Evolutionary conservation across 2,797 vertebrate genomes (phyloP).

Genomic region (Erethizon dorsatum): DNA sequence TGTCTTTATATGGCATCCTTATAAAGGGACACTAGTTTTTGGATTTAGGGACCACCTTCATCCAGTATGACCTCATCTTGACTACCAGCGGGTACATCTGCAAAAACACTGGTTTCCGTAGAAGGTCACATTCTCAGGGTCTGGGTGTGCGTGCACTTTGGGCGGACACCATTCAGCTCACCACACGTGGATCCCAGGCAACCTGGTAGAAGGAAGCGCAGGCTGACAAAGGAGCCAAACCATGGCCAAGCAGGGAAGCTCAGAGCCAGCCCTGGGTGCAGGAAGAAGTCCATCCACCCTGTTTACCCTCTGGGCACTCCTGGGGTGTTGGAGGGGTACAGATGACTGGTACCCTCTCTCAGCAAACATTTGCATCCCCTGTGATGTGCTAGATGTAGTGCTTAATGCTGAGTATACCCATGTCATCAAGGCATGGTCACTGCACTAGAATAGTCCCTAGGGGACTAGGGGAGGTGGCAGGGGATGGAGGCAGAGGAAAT

Average conservation of each 20-base stretch:
- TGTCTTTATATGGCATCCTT: background rate
- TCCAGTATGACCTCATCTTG: background rate
- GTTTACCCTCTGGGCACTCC: background rate
- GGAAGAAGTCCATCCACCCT: background rate
- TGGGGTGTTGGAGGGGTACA: no score
- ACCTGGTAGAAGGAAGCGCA: background rate
- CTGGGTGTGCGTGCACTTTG: background rate
- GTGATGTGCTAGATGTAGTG: background rate
- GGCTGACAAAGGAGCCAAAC: background rate
- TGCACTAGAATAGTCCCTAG: background rate
- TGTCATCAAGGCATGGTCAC: background rate
- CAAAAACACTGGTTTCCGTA: background rate
- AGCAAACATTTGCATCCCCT: background rate
- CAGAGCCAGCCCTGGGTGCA: background rate
- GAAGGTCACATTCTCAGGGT: background rate
- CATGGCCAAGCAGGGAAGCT: accelerated
- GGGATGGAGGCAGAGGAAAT: background rate
- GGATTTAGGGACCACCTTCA: background rate
- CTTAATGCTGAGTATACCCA: background rate
- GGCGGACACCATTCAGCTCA: background rate
- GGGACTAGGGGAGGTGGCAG: no score
- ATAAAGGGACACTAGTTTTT: background rate
- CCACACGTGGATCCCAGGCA: background rate
- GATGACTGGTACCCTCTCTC: background rate
- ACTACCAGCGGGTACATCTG: background rate